Base-by-base conservation (phyloP, 2,113 vertebrate species). In the Sakesphorus luctuosus region DNA sequence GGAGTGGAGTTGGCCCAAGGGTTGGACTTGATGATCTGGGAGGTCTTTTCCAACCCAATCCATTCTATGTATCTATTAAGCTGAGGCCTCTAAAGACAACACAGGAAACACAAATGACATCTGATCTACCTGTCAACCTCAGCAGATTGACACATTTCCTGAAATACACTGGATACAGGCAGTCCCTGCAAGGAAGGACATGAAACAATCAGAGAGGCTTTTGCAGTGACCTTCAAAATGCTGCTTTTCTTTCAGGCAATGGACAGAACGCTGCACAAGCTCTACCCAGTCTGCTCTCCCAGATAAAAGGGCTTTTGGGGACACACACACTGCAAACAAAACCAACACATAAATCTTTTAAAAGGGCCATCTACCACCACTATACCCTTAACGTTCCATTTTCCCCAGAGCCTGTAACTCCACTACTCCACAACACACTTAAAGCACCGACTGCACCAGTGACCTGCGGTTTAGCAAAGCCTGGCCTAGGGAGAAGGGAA, bases 261-360 rank as follows among this genome's bases (percentile, higher is more conserved):
- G 11, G 6, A 55, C 0, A 77, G 46, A 74, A 69, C 4, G 33
- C 46, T 69, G 38, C 50, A 81, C 65, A 29, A 61, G 73, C 33
- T 58, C 24, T 7, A 52, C 12, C 28, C n/a, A 75, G 26, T 25
- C 56, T 68, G 47, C 29, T 49, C 82, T 53, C 24, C 2, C 3
- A 84, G 46, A 79, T 20, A 75, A 56, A 72, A 88, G 25, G 17
- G 6, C 53, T 68, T 82, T 49, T 31, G 5, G 40, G 33, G 35
- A 43, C 25, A 35, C 28, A 56, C 7, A 24, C 8, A 20, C 28
- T 50, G 58, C 29, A 79, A 75, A 67, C 9, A 49, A 65, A 59
- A 68, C 19, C 3, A 40, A 40, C 11, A 20, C 4, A 4, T 1
- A 71, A 11, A 3, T 1, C 3, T 35, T 26, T 19, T 0, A 6